Conservation (phyloP, 2,797 vertebrate species). For the Cirrhinus molitorella region DNA sequence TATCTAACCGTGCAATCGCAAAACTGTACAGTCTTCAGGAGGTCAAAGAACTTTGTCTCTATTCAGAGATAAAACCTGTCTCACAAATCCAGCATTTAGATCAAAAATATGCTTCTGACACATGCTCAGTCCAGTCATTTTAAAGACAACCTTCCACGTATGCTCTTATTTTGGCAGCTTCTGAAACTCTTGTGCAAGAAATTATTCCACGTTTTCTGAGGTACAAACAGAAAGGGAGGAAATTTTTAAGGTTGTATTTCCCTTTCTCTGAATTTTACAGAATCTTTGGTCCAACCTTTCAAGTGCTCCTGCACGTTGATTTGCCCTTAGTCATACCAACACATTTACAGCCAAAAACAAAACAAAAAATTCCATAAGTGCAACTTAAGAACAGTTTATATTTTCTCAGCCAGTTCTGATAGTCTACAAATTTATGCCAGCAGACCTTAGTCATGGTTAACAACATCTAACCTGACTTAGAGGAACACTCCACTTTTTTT, state of each 20-base stretch:
- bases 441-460: neutral
- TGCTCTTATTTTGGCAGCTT: conserved; percentile 5
- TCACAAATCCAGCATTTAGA: conserved; percentile 11
- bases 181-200: conserved; percentile 31
- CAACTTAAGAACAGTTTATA: conserved; percentile 63
- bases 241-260: conserved; percentile 29
- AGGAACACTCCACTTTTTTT: too few species aligned
- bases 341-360: conserved; percentile 32
- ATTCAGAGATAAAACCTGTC: conserved; percentile 7
- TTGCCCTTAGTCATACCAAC: conserved; percentile 9
- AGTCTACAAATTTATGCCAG: neutral
- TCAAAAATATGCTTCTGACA: neutral
- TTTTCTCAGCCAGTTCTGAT: conserved; percentile 1
- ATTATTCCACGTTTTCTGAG: conserved; percentile 15
- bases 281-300: conserved; percentile 79
- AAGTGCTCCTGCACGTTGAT: conserved; percentile 62
- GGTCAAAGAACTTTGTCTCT: neutral
- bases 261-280: conserved; percentile 34
- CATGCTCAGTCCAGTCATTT: neutral
- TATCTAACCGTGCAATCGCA: conserved; percentile 24
- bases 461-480: neutral
- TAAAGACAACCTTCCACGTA: neutral
- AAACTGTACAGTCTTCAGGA: conserved; percentile 1
- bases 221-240: conserved; percentile 32
- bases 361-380: conserved; percentile 68